Conservation (phyloP, 2,113 vertebrate genomes). For the Engystomops pustulosus region DNA sequence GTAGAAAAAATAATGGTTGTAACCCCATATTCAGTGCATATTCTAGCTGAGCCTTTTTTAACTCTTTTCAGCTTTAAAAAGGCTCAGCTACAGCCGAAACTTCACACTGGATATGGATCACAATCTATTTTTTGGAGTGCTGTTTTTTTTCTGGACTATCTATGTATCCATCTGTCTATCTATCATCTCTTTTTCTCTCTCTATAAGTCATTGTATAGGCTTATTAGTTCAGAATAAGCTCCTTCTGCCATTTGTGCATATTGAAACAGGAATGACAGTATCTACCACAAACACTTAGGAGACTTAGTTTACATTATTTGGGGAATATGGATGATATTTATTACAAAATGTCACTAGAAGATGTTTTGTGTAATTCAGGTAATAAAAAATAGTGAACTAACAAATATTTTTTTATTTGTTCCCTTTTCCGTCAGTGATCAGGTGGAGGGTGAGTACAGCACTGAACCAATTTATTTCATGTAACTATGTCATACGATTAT, state of each 20-base stretch:
- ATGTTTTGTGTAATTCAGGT: neutral
- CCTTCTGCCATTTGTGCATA: neutral
- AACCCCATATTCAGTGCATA: too few relatives aligned
- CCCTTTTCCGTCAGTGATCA: constrained; percentile 40
- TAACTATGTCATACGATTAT: neutral
- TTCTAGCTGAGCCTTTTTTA: too few relatives aligned
- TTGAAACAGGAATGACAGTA: neutral
- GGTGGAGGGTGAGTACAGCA: constrained; percentile 53
- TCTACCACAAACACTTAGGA: neutral
- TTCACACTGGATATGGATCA: too few relatives aligned
- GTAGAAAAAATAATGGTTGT: too few relatives aligned
- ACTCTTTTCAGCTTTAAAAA: too few relatives aligned
- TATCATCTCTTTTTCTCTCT: too few relatives aligned
- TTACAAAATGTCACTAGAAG: neutral
- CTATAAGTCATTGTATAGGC: too few relatives aligned
- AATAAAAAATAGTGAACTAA: neutral
- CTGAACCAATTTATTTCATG: neutral
- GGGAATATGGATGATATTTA: too few relatives aligned
- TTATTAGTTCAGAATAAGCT: too few relatives aligned
- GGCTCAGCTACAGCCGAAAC: too few relatives aligned
- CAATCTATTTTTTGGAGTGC: too few relatives aligned
- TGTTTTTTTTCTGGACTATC: too few relatives aligned
- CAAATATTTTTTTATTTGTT: neutral
- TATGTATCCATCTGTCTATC: neutral
- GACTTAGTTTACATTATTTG: neutral